These are phyloP conservation scores for Epizoanthus rinbou DNA, from an alignment of 92 coral and sea anemone species.

Conservation along the genomic window DNA sequence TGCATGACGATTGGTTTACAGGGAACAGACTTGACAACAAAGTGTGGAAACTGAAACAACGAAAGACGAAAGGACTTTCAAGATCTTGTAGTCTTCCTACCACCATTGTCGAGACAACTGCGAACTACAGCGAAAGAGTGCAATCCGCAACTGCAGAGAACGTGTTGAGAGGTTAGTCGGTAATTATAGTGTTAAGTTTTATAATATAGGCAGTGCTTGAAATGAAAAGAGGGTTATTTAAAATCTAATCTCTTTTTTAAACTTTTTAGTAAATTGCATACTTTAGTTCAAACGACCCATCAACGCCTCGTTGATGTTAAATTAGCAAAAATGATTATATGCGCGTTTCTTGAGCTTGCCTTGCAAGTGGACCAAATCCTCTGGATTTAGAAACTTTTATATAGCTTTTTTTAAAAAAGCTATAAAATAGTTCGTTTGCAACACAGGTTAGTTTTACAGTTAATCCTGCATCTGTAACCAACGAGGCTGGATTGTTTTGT, in stretches of 20 bases:
- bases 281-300: background rate
- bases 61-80: background rate
- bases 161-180: background rate
- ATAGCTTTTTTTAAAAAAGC: no score
- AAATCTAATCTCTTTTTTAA: background rate
- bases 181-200: background rate
- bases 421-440: no score
- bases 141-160: background rate
- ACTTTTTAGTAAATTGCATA: background rate
- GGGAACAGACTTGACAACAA: background rate
- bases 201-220: background rate
- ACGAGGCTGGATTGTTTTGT: background rate
- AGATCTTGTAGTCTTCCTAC: constrained; percentile 22
- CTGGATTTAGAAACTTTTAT: no score
- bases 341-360: background rate
- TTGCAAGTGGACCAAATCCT: background rate
- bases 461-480: background rate
- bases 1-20: background rate
- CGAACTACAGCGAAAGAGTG: background rate
- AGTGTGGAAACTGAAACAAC: background rate
- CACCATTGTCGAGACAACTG: background rate
- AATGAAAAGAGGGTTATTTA: no score
- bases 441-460: no score
- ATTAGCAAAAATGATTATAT: background rate
- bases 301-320: background rate